A percentile compares a stretch with the other conserved stretches of the same genome.
These are phyloP conservation scores for Catharus ustulatus DNA, from an alignment of 2,797 vertebrate species.

Conservation along the genomic window DNA sequence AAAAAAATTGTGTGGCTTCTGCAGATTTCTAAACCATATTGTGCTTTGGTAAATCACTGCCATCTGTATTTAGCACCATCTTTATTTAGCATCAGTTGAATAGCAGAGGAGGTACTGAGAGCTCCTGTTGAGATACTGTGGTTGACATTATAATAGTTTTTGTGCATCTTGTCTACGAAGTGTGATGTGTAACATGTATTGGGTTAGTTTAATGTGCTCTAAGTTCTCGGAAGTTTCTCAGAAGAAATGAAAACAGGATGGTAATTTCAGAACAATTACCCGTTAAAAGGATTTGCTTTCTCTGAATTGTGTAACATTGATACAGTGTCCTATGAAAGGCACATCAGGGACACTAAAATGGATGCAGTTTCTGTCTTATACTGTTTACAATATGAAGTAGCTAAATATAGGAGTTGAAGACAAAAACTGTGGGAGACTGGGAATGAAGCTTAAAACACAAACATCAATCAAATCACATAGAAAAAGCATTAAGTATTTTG, in stretches of 20 bases:
- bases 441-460: neutral
- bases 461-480: neutral
- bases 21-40: neutral
- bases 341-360: neutral
- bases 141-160: neutral
- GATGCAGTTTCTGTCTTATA: neutral
- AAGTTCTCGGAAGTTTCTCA: neutral
- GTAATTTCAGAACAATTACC: neutral
- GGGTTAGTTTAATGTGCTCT: neutral
- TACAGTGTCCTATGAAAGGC: neutral
- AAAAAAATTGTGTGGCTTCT: neutral
- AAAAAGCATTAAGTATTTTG: constrained; percentile 14
- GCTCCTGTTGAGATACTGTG: neutral
- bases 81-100: neutral
- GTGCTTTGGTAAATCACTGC: neutral
- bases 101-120: neutral
- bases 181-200: neutral
- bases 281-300: neutral
- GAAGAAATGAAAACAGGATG: neutral
- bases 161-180: neutral
- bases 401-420: neutral
- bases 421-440: neutral
- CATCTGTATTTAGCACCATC: neutral
- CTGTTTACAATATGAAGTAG: neutral
- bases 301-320: neutral